Evolutionary conservation across 2,888 invertebrate genomes (phyloP), one percentile per base, ranked within the genome.

Genomic region (Dynastes maya): DNA sequence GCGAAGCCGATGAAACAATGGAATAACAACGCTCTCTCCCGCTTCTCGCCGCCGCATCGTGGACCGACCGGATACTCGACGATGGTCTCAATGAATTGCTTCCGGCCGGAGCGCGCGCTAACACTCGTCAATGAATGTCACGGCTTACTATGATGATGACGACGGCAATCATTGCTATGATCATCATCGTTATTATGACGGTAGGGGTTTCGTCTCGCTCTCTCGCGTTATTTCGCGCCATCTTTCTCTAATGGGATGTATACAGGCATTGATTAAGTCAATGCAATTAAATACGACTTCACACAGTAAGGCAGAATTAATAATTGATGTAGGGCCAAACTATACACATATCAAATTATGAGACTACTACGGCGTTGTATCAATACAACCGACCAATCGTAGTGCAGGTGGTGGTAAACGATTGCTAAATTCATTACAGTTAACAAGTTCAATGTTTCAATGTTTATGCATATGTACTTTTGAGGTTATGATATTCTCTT

Each of bases 51-150:
- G 80, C 76, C 72, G 79, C 78, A 55, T 71, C 72, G 79, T 77
- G 51, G 80, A 80, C 83, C 82, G 80, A 80, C 83, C 82, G 84
- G 84, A 83, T 83, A 83, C 83, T 81, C 82, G 81, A 78, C 81
- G 81, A 82, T 83, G 79, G 80, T 71, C 79, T 82, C 82, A 84
- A 83, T 84, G 84, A 81, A 83, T 81, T 80, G 83, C 82, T 84
- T 84, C 84, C 84, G 83, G 67, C 68, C 22, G 22, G 22, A 22
- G 70, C 49, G 64, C 63, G 58, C 58, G 58, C 72, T 58, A 51
- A 22, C 58, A 11, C 71, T 72, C 58, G 72, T 72, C 72, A 72
- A 67, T 67, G 76, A 68, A 75, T 75, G 63, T 75, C 58, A 76
- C 76, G 67, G 67, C 67, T 75, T 64, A 75, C 72, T 72, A 72